Evolutionary conservation across 2,888 invertebrate genomes (phyloP).

Genomic region (Stegana nigrithorax): DNA sequence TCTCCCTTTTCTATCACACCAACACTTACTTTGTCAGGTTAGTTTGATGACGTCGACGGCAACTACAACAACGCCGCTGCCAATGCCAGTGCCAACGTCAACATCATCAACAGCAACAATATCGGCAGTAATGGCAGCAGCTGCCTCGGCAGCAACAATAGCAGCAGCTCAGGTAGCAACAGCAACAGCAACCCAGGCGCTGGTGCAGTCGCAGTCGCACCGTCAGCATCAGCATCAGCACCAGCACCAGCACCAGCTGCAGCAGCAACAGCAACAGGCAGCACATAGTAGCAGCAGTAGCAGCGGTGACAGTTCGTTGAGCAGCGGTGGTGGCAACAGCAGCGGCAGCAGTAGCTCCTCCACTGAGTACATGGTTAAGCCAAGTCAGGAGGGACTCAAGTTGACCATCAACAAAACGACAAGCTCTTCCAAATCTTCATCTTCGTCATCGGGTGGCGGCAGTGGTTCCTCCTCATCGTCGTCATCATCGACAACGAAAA

Average conservation of each 20-base stretch:
- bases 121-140: constrained; percentile 28
- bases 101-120: constrained; percentile 31
- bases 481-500: constrained; percentile 61
- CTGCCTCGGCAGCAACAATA: constrained; percentile 30
- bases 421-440: constrained; percentile 70
- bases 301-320: constrained; percentile 22
- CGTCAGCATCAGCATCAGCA: constrained; percentile 24
- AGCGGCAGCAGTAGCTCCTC: constrained; percentile 55
- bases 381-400: constrained; percentile 87
- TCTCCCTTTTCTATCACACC: constrained; percentile 36
- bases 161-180: constrained; percentile 31
- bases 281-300: constrained; percentile 36
- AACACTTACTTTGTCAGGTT: constrained; percentile 66
- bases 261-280: constrained; percentile 23
- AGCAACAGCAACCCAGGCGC: constrained; percentile 26
- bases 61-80: constrained; percentile 61
- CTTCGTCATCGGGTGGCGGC: too few species aligned
- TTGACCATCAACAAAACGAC: constrained; percentile 92
- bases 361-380: constrained; percentile 90
- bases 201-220: constrained; percentile 31
- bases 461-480: constrained; percentile 34
- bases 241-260: constrained; percentile 20
- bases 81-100: constrained; percentile 49
- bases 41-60: constrained; percentile 67
- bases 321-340: constrained; percentile 30